Conservation (phyloP, 2,113 vertebrate genomes). For the Hyperoodon ampullatus region DNA sequence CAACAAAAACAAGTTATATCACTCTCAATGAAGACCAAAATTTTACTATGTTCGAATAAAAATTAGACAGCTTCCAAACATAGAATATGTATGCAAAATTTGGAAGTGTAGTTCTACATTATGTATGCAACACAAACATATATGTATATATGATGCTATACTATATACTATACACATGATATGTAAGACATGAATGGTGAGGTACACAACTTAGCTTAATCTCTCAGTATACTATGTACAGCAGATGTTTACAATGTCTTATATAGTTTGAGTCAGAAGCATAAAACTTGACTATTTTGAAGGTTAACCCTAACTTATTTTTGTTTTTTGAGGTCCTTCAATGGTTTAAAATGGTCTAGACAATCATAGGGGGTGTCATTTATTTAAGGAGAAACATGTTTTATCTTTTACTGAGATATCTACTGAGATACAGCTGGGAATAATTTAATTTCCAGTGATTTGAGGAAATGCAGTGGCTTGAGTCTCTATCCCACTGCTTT, state of each 20-base stretch:
- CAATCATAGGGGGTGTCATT: not conserved
- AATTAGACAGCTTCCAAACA: not conserved
- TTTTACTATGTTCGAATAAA: not conserved
- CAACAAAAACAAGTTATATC: not conserved
- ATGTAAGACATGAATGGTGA: not conserved
- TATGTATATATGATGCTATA: no score
- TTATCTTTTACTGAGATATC: not conserved
- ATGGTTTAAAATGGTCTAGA: not conserved
- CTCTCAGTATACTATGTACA: not conserved
- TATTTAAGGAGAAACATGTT: not conserved
- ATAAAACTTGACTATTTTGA: not conserved
- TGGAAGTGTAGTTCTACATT: not conserved
- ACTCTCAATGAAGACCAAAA: not conserved
- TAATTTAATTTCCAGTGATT: slow-evolving; percentile 50
- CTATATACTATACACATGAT: not conserved
- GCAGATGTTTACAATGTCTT: not conserved
- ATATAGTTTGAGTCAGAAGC: not conserved
- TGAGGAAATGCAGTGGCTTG: not conserved
- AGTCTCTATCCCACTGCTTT: not conserved
- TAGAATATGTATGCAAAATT: not conserved
- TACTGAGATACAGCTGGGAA: not conserved
- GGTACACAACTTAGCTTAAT: not conserved
- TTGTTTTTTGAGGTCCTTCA: not conserved
- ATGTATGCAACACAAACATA: not conserved
- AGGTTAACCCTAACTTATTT: not conserved